Conservation (phyloP, 2,113 vertebrate genomes). For the Henicopernis longicauda region DNA sequence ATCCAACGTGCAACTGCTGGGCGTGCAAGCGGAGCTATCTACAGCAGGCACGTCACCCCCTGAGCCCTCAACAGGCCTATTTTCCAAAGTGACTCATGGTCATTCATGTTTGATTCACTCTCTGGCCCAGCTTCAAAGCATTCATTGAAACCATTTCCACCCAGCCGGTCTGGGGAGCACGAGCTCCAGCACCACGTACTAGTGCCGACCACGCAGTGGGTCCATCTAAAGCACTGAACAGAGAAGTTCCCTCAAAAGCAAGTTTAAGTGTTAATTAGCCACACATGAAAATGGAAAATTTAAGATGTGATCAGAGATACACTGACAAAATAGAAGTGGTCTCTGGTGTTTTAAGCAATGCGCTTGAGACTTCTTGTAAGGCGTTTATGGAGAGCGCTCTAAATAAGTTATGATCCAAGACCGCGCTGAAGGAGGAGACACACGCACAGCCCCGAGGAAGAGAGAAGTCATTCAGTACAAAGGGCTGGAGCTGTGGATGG, state of each 20-base stretch:
- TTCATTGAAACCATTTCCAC: slow-evolving; percentile 19
- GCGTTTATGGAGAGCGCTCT: not conserved
- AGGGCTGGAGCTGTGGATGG: not conserved
- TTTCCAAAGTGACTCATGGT: slow-evolving; percentile 54
- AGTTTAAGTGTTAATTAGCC: not conserved
- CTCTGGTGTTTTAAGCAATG: not conserved
- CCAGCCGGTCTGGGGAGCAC: not conserved
- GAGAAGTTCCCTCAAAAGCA: not conserved
- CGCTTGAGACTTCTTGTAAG: not conserved
- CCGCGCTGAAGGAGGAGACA: not conserved
- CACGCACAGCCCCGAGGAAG: not conserved
- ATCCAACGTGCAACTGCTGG: fast-evolving
- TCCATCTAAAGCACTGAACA: not conserved
- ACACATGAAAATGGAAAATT: not conserved
- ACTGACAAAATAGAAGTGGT: not conserved
- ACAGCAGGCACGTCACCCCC: not conserved
- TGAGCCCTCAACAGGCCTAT: not conserved
- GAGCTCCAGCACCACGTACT: not conserved
- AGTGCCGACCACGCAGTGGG: not conserved
- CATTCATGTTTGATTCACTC: slow-evolving; percentile 57
- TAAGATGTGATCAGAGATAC: not conserved
- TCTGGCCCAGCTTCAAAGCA: slow-evolving; percentile 41
- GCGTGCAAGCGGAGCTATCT: not conserved
- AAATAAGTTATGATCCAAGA: not conserved
- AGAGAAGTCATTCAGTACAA: not conserved